phyloP scores from a whole-genome alignment of 2,113 vertebrate species.

The Protobothrops flavoviridis region DNA sequence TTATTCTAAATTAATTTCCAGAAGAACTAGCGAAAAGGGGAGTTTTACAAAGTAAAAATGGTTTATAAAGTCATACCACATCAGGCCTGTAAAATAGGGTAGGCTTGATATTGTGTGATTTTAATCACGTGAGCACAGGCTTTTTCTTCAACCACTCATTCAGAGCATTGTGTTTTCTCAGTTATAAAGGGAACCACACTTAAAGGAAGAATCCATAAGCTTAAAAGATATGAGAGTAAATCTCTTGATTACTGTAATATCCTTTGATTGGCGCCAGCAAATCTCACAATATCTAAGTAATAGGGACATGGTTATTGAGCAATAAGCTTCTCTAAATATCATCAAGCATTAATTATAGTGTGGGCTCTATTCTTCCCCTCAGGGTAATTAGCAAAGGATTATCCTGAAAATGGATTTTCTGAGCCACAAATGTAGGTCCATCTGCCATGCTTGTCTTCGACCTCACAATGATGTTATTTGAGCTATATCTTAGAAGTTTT shows the following conservation, averaged over 20 bases:
- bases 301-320: neutral
- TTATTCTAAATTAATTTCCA: constrained; percentile 68
- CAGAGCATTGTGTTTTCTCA: neutral
- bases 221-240: neutral
- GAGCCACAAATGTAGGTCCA: neutral
- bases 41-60: constrained; percentile 54
- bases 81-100: constrained; percentile 45
- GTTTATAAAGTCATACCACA: constrained; percentile 51
- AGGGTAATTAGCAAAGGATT: neutral
- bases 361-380: neutral
- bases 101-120: neutral
- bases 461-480: neutral
- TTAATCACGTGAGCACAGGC: neutral
- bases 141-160: neutral
- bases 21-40: constrained; percentile 63
- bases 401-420: neutral
- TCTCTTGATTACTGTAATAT: neutral
- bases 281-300: neutral
- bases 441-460: neutral
- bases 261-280: neutral
- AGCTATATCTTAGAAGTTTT: neutral
- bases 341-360: neutral
- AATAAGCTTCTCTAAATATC: neutral
- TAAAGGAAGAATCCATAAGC: neutral
- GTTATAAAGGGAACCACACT: neutral